These are phyloP conservation scores for Achatina immaculata DNA, from an alignment of 1,140 invertebrate genomes.

Conservation along the genomic window DNA sequence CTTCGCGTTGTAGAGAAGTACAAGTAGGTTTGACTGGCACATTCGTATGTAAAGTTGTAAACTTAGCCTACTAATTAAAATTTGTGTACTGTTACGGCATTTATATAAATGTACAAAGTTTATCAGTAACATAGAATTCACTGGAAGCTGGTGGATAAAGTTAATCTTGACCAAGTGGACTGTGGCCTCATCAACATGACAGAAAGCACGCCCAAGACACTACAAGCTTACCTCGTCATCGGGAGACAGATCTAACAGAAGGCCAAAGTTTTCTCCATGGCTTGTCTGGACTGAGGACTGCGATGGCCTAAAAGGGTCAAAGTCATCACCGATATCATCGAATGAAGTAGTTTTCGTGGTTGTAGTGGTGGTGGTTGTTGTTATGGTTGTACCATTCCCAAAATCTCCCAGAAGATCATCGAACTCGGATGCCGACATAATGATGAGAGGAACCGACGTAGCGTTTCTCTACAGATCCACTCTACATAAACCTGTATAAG, in stretches of 20 bases:
- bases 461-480: neutral
- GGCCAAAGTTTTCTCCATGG: neutral
- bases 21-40: no score
- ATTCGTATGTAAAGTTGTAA: no score
- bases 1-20: no score
- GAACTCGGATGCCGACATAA: conserved; percentile 24
- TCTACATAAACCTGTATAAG: neutral
- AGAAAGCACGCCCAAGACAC: no score
- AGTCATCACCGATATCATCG: neutral
- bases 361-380: neutral
- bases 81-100: no score
- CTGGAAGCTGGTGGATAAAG: no score
- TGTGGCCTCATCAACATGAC: no score
- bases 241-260: conserved; percentile 5
- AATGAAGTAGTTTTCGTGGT: neutral
- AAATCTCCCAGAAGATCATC: conserved; percentile 32
- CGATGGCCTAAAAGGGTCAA: conserved; percentile 15
- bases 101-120: no score
- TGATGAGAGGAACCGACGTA: neutral
- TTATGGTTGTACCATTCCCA: neutral
- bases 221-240: neutral
- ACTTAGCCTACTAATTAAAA: no score
- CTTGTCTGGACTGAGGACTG: neutral
- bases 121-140: no score
- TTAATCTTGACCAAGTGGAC: no score